Base-by-base conservation (phyloP, 2,113 vertebrate genomes). In the Micromys minutus region DNA sequence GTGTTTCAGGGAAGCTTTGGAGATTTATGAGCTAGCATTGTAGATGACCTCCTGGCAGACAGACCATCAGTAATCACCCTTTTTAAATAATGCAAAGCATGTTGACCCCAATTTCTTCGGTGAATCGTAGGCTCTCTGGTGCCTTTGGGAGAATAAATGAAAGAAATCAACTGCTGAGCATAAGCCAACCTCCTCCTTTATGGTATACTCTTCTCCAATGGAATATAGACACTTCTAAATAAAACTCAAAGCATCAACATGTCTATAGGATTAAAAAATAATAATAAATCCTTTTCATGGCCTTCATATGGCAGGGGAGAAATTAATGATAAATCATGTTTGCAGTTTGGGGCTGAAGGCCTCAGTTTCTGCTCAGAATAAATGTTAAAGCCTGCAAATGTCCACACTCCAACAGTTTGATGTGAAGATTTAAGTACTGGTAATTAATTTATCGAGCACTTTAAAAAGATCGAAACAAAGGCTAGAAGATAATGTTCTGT, bases 1-100 rank as follows among this genome's bases (percentile, higher is more conserved):
- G 61, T 89, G 71, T 88, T 89, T 75, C 47, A 42, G 42, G 50
- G 74, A 95, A 91, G 52, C 69, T 55, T 84, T 89, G n/a, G 90
- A 95, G 91, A 96, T 97, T 75, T 95, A 97, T 97, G 95, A 87
- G n/a, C 63, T 93, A 87, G 80, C 75, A 89, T 95, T 95, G 52
- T 91, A 91, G 91, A 55, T 87, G 96, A 94, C 89, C 93, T 95
- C 95, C 79, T 79, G 89, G 26, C 39, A 0, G 9, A 91, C 57
- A 95, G 84, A 47, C 87, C 47, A 63, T 87, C 2, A 13, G 59
- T 91, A 96, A 96, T 87, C 24, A 29, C 63, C 84, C 75, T 85
- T 74, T 88, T 94, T 76, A 97, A 52, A 94, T 96, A 95, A 95
- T 87, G 91, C 86, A 97, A 95, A 93, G 71, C 50, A 75, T 39